Percentiles rank a stretch among this genome's conserved stretches.
Evolutionary conservation across 2,797 vertebrate genomes (phyloP).

Genomic region (Etheostoma perlongum): DNA sequence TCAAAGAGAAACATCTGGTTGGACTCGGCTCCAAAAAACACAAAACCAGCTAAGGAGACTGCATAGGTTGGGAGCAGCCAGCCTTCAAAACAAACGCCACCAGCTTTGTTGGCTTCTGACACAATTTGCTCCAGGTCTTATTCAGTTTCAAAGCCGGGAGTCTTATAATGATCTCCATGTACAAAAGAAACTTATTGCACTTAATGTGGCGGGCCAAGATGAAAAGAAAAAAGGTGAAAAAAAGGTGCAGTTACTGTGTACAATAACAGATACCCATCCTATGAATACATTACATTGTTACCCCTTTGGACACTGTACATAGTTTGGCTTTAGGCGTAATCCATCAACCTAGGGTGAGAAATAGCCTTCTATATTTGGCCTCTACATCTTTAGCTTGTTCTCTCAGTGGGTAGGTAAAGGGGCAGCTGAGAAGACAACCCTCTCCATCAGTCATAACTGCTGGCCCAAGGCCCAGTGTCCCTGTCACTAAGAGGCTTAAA

Average conservation of each 20-base stretch:
- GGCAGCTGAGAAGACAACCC: slow-evolving; percentile 94
- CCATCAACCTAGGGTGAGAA: slow-evolving; percentile 93
- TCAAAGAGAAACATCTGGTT: slow-evolving; percentile 89
- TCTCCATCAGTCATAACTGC: slow-evolving; percentile 90
- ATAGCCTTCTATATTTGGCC: slow-evolving; percentile 95
- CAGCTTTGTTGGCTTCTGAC: slow-evolving; percentile 73
- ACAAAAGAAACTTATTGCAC: slow-evolving; percentile 39
- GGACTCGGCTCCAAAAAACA: slow-evolving; percentile 83
- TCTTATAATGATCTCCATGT: slow-evolving; percentile 49
- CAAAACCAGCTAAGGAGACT: slow-evolving; percentile 79
- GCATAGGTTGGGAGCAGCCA: slow-evolving; percentile 75
- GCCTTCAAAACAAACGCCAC: slow-evolving; percentile 79
- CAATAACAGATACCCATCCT: slow-evolving; percentile 61
- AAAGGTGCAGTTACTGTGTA: slow-evolving; percentile 44
- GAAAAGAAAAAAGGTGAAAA: slow-evolving; percentile 58
- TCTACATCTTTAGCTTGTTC: slow-evolving; percentile 79
- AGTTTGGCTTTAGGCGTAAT: slow-evolving; percentile 90
- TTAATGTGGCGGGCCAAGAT: not conserved
- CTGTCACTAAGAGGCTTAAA: slow-evolving; percentile 96
- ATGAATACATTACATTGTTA: slow-evolving; percentile 77
- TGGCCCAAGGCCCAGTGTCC: slow-evolving; percentile 89
- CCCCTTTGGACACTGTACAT: slow-evolving; percentile 82
- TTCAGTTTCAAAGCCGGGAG: slow-evolving; percentile 50
- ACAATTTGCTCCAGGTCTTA: slow-evolving; percentile 67
- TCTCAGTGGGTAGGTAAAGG: slow-evolving; percentile 76